Conservation (phyloP, 2,113 vertebrate species). For the Paralichthys olivaceus region DNA sequence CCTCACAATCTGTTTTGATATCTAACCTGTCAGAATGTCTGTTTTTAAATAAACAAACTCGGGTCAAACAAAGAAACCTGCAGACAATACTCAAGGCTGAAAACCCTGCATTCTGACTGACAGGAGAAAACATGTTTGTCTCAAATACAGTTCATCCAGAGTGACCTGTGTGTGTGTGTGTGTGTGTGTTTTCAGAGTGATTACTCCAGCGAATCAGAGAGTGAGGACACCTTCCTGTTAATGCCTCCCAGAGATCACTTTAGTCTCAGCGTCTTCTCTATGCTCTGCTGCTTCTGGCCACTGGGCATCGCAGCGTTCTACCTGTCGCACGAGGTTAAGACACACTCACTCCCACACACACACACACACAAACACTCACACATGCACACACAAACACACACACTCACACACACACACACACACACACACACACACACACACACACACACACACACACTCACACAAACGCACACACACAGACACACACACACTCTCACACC, state of each 20-base stretch:
- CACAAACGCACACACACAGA: not conserved
- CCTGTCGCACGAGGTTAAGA: slow-evolving; percentile 89
- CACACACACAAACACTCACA: not conserved
- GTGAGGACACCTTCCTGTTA: slow-evolving; percentile 94
- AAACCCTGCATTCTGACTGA: not conserved
- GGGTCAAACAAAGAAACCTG: not conserved
- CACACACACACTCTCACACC: too few species aligned
- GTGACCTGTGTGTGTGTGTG: slow-evolving; percentile 3
- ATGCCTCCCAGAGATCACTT: slow-evolving; percentile 93
- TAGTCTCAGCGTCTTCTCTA: slow-evolving; percentile 95
- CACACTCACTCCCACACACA: slow-evolving; percentile 1
- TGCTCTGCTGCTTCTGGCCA: slow-evolving; percentile 98
- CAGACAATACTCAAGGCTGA: not conserved
- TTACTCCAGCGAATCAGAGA: slow-evolving; percentile 93
- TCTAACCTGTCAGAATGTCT: too few species aligned
- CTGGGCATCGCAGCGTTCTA: slow-evolving; percentile 95
- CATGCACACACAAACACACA: not conserved
- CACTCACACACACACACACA: too few species aligned
- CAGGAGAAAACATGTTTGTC: too few species aligned
- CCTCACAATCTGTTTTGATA: too few species aligned
- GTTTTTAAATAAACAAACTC: too few species aligned
- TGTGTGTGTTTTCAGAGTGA: slow-evolving; percentile 85
- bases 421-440: slow-evolving; percentile 1
- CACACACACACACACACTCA: not conserved
- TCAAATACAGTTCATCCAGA: too few species aligned